These are phyloP conservation scores for Campoplex nolae DNA, from an alignment of 2,888 invertebrate species.

Conservation along the genomic window DNA sequence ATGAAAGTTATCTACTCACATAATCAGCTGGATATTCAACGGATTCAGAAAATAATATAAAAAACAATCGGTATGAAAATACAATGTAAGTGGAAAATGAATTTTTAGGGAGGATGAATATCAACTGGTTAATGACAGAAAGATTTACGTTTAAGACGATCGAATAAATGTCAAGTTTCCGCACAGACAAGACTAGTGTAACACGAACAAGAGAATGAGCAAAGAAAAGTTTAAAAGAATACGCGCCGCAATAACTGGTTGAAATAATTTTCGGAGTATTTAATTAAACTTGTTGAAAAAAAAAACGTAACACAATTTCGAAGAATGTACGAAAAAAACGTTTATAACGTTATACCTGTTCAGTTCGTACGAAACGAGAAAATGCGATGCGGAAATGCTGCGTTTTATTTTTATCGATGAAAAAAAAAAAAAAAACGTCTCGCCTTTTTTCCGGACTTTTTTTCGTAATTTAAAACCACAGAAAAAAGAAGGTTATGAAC, in stretches of 20 bases:
- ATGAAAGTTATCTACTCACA: not conserved
- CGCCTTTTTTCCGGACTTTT: not conserved
- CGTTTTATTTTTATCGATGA: not conserved
- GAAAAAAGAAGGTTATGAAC: not conserved
- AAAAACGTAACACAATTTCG: not conserved
- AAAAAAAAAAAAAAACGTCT: not conserved
- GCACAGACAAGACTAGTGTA: not conserved
- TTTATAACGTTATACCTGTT: not conserved
- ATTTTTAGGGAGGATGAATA: not conserved
- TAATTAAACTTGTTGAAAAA: not conserved
- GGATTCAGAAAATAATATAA: not conserved
- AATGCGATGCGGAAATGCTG: not conserved
- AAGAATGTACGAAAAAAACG: not conserved
- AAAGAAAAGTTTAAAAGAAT: not conserved
- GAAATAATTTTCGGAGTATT: not conserved
- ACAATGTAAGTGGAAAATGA: not conserved
- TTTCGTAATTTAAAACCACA: not conserved
- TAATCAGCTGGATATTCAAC: not conserved
- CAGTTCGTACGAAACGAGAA: not conserved
- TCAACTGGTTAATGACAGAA: not conserved
- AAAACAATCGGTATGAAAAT: not conserved
- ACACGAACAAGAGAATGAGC: not conserved
- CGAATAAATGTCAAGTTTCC: not conserved
- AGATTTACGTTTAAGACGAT: not conserved
- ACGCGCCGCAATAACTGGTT: not conserved